A percentile compares a stretch with the other conserved stretches of the same genome.
Evolutionary conservation across 2,113 vertebrate genomes (phyloP).

Genomic region (Thermophis baileyi): DNA sequence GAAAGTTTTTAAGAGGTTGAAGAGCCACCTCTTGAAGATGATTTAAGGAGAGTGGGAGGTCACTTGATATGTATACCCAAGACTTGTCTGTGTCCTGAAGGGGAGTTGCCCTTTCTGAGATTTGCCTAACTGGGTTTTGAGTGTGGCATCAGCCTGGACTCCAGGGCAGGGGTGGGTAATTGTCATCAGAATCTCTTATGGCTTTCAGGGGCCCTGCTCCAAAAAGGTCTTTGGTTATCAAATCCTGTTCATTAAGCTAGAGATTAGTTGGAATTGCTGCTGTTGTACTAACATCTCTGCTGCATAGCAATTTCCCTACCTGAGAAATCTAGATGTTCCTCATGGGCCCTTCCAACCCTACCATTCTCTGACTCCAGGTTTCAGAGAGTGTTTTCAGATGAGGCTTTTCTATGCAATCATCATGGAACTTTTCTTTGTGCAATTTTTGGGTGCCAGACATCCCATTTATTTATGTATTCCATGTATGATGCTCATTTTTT

Average conservation of each 20-base stretch:
- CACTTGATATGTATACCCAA: not conserved
- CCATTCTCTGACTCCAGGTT: not conserved
- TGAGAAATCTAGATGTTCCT: not conserved
- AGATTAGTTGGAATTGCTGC: not conserved
- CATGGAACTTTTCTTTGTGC: not conserved
- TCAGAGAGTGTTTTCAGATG: not conserved
- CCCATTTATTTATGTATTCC: not conserved
- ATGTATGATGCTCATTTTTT: not conserved
- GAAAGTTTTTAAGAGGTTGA: not conserved
- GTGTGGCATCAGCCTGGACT: not conserved
- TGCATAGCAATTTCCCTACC: not conserved
- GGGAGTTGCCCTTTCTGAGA: not conserved
- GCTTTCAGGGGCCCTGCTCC: not conserved
- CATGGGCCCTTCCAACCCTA: not conserved
- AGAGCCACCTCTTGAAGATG: not conserved
- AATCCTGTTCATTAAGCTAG: not conserved
- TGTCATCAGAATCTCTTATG: not conserved
- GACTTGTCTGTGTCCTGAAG: not conserved
- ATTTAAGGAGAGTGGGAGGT: not conserved
- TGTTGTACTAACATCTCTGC: not conserved
- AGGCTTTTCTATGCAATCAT: not conserved
- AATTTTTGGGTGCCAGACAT: not conserved
- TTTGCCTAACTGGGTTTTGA: not conserved
- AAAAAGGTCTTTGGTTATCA: not conserved
- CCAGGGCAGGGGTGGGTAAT: not conserved